Evolutionary conservation across 2,797 vertebrate species (phyloP), one percentile per base, ranked within the genome.

Genomic region (Bufotes viridis): DNA sequence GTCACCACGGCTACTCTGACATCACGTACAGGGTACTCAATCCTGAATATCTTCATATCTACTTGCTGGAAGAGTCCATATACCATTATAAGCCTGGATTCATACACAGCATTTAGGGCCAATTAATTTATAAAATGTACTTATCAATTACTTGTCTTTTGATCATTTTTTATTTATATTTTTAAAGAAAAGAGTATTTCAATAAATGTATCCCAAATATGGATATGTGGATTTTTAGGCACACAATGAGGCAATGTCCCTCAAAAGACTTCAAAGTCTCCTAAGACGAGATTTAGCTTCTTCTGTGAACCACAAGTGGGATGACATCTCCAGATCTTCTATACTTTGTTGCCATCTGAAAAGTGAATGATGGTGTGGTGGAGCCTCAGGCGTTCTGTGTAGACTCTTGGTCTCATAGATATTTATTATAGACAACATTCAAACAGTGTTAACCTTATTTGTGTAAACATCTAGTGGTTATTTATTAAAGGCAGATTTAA

Each of bases 401-500:
- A 92, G 91, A 91, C 90, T 90, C 89, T 91, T 91, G 86, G 92
- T 93, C 88, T 90, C 94, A 94, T 92, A 94, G 91, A 92, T 91
- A 93, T 58, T 94, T 92, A 90, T 94, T 94, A 93, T 93, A 91
- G 93, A 92, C 90, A 91, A 93, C 88, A 92, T 91, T 92, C 93
- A 90, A 92, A 91, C 92, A 93, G 93, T 94, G 93, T 94, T 92
- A 91, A 92, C 91, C 92, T 91, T 95, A 93, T 95, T 95, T 95
- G 91, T 92, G 92, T 91, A 94, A 91, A 91, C 78, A 81, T 94
- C 95, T 94, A 93, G 93, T 92, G 92, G 94, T 93, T 94, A 95
- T 95, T 95, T 95, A 95, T 95, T 93, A 94, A 95, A 95, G 94
- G 93, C 94, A 94, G 95, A 94, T 93, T 94, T 93, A 93, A 93